Base-by-base conservation (phyloP, 2,113 vertebrate genomes). In the Sebastes fasciatus region DNA sequence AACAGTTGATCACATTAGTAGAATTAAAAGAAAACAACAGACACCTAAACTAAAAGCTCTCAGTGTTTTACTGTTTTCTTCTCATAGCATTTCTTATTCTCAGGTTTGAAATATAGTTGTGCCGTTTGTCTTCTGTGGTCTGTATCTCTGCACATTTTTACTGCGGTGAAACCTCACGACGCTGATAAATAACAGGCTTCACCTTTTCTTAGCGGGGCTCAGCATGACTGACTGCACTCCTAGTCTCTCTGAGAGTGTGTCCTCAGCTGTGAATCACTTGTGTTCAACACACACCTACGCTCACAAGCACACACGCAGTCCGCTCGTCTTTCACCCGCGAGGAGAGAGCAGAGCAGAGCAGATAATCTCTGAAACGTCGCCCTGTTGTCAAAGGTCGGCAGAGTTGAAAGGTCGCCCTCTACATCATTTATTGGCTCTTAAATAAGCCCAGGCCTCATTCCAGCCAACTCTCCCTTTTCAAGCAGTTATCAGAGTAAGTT, bases 361-460 rank as follows among this genome's bases (percentile, higher is more conserved):
- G 96, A 97, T 97, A 96, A 97, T 95, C 96, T 95, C 94, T 95
- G 94, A 96, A 80, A 88, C 51, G 86, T 95, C 95, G 96, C 96
- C 97, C 90, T 88, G 95, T 96, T 96, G 97, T 96, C 96, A 97
- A 96, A 97, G 97, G 97, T 96, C 95, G 95, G 60, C 8, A 85
- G 84, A 95, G 97, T 96, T 97, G 93, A 97, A 93, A 97, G 97
- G 97, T 97, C 95, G 95, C 91, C 95, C 95, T 95, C 95, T 89
- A 95, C 92, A 94, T 95, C 97, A 97, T 97, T 97, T 97, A 96
- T 97, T 96, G 96, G 95, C 95, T 96, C 95, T 88, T 96, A 97
- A 98, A 97, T 96, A 96, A 96, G 96, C 91, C 95, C 92, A 91
- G 96, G 94, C 95, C 92, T 93, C 87, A 90, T 86, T 96, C 91